These are phyloP conservation scores for Phrynocephalus forsythii DNA, from an alignment of 2,797 vertebrate genomes.

Conservation along the genomic window DNA sequence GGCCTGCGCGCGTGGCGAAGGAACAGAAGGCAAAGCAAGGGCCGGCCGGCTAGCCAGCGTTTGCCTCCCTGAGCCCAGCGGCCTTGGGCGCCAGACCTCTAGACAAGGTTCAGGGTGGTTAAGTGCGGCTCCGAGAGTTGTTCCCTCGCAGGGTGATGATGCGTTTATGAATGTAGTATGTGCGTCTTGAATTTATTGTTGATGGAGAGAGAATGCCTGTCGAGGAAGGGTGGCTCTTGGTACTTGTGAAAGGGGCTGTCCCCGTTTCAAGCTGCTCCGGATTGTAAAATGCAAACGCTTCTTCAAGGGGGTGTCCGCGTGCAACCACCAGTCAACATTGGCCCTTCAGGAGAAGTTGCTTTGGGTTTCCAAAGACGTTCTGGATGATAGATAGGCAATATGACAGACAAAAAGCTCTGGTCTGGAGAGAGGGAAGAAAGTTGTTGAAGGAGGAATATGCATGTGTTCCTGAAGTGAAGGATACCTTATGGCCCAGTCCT, in stretches of 20 bases:
- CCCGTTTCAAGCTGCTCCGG: not conserved
- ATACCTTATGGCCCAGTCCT: not conserved
- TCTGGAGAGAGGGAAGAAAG: not conserved
- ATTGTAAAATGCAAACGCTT: not conserved
- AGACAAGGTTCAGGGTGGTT: not conserved
- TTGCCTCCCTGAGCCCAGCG: not conserved
- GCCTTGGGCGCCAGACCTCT: not conserved
- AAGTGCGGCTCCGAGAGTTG: not conserved
- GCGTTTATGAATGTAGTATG: no score
- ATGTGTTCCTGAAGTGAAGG: conserved; percentile 6
- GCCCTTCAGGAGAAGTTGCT: not conserved
- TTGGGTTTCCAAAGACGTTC: conserved; percentile 26
- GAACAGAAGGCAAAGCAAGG: no score
- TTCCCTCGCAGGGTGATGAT: not conserved
- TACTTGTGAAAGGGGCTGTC: not conserved
- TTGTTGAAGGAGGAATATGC: not conserved
- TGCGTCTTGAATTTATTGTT: conserved; percentile 45
- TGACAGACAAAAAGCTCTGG: not conserved
- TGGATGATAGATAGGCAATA: not conserved
- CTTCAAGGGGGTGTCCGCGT: not conserved
- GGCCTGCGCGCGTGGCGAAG: not conserved
- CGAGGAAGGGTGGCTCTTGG: not conserved
- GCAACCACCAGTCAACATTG: not conserved
- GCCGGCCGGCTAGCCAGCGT: not conserved
- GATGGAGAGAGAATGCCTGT: not conserved